These are phyloP conservation scores for Paramuricea clavata DNA, from an alignment of 92 coral and sea anemone species.

Conservation along the genomic window DNA sequence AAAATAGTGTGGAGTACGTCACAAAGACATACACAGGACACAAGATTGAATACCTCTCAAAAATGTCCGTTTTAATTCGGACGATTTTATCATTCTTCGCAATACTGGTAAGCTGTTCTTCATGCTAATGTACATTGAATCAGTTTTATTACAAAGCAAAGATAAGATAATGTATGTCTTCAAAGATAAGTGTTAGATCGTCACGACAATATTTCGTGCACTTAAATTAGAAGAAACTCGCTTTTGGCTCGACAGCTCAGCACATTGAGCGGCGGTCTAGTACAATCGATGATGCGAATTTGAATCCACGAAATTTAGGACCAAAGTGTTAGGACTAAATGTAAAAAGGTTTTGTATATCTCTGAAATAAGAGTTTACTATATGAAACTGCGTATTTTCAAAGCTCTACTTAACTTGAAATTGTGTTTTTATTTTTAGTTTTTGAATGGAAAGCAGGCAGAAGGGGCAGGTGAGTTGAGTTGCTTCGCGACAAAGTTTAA, in stretches of 20 bases:
- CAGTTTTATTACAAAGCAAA: not conserved
- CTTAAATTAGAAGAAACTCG: too few relatives aligned
- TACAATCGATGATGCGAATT: not conserved
- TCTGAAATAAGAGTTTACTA: not conserved
- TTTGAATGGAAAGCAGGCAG: not conserved
- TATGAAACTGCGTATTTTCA: not conserved
- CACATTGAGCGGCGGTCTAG: too few relatives aligned
- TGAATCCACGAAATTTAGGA: not conserved
- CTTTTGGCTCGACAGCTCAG: too few relatives aligned
- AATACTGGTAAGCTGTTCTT: not conserved
- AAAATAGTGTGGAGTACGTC: not conserved
- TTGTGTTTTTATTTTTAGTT: slow-evolving; percentile 8
- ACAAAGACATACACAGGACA: not conserved
- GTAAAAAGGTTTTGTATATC: too few relatives aligned
- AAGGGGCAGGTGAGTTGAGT: slow-evolving; percentile 25
- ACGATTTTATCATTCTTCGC: not conserved
- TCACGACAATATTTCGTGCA: too few relatives aligned
- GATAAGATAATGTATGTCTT: not conserved
- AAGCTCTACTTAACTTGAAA: not conserved
- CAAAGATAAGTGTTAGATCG: not conserved
- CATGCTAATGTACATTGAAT: not conserved
- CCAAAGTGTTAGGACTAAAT: not conserved
- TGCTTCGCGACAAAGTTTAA: not conserved
- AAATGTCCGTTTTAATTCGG: not conserved
- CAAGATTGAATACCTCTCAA: not conserved